Evolutionary conservation across 2,797 vertebrate species (phyloP), one percentile per base, ranked within the genome.

Genomic region (Rallus crepitans): DNA sequence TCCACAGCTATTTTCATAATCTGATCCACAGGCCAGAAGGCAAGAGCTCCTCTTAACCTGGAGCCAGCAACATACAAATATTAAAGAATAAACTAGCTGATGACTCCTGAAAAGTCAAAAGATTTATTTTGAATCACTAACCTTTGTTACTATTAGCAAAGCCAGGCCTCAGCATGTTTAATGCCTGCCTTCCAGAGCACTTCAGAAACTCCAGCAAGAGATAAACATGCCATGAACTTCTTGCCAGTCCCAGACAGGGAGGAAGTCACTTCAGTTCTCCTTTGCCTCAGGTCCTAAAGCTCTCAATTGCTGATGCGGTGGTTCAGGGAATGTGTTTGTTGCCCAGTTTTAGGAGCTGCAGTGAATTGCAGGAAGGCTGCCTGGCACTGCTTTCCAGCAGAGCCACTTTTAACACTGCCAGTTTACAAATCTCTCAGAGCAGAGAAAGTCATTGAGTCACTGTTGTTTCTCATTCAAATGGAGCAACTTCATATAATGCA

Each of bases 1-100:
- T 87, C 35, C 79, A 93, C 50, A 82, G 82, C 89, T 66, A 28
- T 82, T 92, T 96, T 87, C 76, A 82, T 52, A 45, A 59, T 92
- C 86, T 84, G 56, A 87, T 39, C 61, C 91, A 82, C 33, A 80
- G 57, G 75, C 61, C 90, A 75, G 57, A 94, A 82, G 52, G 37
- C 20, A 73, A 71, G 39, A 85, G n/a, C 47, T 86, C 59, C 48
- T 89, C 55, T 76, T 64, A 77, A 95, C 35, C 66, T 73, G 55
- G n/a, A 70, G 6, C 53, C 39, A 82, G 50, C 59, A 87, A 69
- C 40, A 57, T 14, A 76, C 27, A 89, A 88, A 85, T 57, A 92
- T 42, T 93, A 61, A 45, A 45, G 42, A 45, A 45, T 45, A 45
- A 48, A 61, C 39, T 45, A 77, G 30, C 55, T 69, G 50, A 76